Evolutionary conservation across 1,140 invertebrate species (phyloP), one percentile per base, ranked within the genome.

Genomic region (Dreissena rostriformis): DNA sequence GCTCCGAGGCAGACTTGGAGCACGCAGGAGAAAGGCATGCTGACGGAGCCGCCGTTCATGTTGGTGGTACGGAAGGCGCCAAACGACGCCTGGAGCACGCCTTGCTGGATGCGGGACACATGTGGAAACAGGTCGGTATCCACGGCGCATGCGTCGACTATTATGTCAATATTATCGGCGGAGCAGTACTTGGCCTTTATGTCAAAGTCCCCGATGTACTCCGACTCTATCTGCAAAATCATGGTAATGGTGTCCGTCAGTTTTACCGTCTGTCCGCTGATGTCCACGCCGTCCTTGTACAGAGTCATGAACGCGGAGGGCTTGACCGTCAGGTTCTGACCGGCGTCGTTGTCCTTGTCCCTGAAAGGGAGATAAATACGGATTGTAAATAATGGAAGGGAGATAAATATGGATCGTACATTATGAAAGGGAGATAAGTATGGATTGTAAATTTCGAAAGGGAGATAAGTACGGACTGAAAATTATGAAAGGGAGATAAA

Each of bases 251-350:
- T 63, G 39, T 87, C 86, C 19, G 84, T 87, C 49, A 87, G 76
- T 61, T 87, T 80, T 24, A 87, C 86, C 14, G 73, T 70, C 15
- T 72, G 61, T 2, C 86, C 86, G 22, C 51, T 57, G 2, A 87
- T 68, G 53, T 76, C 71, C 0, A 65, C 29, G 17, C 84, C 84
- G 39, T 72, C 51, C 10, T 67, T 68, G 26, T 84, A 85, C 6
- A 87, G 66, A 7, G 65, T 68, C 86, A 87, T 87, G 24, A 74
- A 82, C 19, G 86, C 86, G 22, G 86, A 86, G 19, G 86, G 86
- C 65, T 87, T 87, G 24, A 87, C 84, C 12, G 86, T 87, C 68
- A 84, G 65, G 63, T 87, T 87, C 57, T 87, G 82, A 17, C 86
- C 86, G 4, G 78, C 73, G 57, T 87, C 86, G 39, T 87, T 84